phyloP scores from a whole-genome alignment of 1,140 invertebrate species.

The Battus philenor region DNA sequence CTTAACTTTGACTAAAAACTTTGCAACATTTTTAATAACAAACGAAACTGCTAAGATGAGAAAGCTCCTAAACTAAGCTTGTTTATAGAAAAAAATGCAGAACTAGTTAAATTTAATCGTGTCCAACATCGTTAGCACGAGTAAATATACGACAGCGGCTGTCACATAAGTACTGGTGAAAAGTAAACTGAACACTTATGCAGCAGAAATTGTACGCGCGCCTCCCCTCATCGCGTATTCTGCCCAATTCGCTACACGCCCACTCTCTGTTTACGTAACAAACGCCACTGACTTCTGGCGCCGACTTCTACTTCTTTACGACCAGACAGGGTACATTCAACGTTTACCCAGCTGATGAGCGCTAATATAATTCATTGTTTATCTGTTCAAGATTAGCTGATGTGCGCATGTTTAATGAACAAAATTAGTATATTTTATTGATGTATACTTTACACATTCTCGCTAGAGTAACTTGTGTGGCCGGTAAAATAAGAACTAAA shows the following conservation, averaged over 20 bases:
- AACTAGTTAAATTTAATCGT: slow-evolving; percentile 16
- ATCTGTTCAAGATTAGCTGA: slow-evolving; percentile 9
- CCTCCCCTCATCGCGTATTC: slow-evolving; percentile 69
- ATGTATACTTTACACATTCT: no score
- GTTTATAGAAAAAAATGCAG: background rate
- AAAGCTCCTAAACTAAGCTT: no score
- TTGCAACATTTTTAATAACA: no score
- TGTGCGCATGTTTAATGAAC: background rate
- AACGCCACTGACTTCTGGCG: slow-evolving; percentile 62
- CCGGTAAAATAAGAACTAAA: no score
- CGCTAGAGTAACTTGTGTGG: no score
- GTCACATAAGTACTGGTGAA: slow-evolving; percentile 25
- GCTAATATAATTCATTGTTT: slow-evolving; percentile 19
- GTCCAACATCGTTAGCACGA: slow-evolving; percentile 19
- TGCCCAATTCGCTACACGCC: slow-evolving; percentile 70
- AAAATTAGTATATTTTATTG: no score
- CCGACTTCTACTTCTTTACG: slow-evolving; percentile 35
- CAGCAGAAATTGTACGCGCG: slow-evolving; percentile 52
- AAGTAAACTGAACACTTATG: slow-evolving; percentile 52
- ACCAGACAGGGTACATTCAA: slow-evolving; percentile 31
- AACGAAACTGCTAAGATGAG: no score
- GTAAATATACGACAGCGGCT: slow-evolving; percentile 19
- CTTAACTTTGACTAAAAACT: no score
- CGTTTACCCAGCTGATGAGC: slow-evolving; percentile 35
- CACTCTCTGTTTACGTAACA: slow-evolving; percentile 71